Base-by-base conservation (phyloP, 2,113 vertebrate species). In the Heloderma charlesbogerti region DNA sequence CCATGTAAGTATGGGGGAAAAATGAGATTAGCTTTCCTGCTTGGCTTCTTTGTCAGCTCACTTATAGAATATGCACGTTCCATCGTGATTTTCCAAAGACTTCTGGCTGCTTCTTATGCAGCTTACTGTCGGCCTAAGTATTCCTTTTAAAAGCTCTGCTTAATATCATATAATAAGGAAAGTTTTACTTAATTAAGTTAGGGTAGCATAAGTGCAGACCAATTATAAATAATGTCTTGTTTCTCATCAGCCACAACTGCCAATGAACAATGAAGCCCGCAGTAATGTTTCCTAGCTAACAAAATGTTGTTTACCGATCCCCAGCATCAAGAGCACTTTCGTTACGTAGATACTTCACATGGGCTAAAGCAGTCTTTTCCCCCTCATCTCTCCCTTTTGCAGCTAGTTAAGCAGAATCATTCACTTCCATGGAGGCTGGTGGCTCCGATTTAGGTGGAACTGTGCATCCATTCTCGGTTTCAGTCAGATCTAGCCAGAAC, bases 131-230 rank as follows among this genome's bases (percentile, higher is more conserved):
- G 57, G 92, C 74, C 75, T 92, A 93, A 91, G 86, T 92, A 82
- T 67, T 45, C 72, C n/a, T 92, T 93, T 93, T 86, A 60, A 81
- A 51, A 63, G 89, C 80, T 60, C 90, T 91, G 92, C 71, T 54
- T 93, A 92, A 92, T 91, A 93, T 89, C 40, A 45, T 91, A 48
- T 91, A 94, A 94, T 89, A 89, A 78, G 40, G 40, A 78, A 93
- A 93, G 83, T 93, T 94, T 92, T 90, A 83, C 71, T 92, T 91
- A 91, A 96, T 93, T 95, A 93, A 94, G 94, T 95, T 89, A 89
- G 86, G 94, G 89, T 90, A 95, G 89, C 51, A 20, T 89, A 94
- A 94, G 84, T 84, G 91, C 77, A 94, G 60, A 91, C 94, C 89
- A 95, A 93, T 95, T 93, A 93, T 87, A 93, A 95, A 48, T 81